Conservation (phyloP, 2,797 vertebrate species). For the Pyrocephalus nanus region DNA sequence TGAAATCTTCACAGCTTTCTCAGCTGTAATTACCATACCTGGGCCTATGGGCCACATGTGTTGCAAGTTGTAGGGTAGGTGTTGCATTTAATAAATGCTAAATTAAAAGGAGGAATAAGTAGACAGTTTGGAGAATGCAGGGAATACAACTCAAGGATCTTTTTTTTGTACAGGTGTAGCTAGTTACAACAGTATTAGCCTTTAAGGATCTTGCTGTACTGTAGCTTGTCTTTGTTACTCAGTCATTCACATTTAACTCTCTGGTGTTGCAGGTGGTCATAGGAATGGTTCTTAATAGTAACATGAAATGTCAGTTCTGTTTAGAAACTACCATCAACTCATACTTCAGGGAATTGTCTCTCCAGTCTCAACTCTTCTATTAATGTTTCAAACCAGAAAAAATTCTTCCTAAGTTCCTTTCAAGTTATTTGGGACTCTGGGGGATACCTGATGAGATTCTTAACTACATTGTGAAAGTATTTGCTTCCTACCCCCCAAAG, state of each 20-base stretch:
- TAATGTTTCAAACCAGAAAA: not conserved
- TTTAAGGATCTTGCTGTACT: not conserved
- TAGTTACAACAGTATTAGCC: not conserved
- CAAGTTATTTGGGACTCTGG: not conserved
- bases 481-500: not conserved
- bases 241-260: not conserved
- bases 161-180: not conserved
- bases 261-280: not conserved
- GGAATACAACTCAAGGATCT: not conserved
- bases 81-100: not conserved
- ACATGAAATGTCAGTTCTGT: not conserved
- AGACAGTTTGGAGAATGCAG: not conserved
- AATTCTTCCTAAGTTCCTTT: not conserved
- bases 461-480: not conserved
- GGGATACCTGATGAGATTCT: not conserved
- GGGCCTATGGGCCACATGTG: not conserved
- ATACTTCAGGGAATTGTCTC: not conserved
- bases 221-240: not conserved
- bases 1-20: not conserved
- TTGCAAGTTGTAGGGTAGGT: not conserved
- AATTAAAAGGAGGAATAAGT: not conserved
- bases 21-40: not conserved
- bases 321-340: not conserved
- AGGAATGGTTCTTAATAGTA: not conserved
- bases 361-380: not conserved